phyloP scores from a whole-genome alignment of 23 tunicate species.

The Halocynthia aurantium region DNA sequence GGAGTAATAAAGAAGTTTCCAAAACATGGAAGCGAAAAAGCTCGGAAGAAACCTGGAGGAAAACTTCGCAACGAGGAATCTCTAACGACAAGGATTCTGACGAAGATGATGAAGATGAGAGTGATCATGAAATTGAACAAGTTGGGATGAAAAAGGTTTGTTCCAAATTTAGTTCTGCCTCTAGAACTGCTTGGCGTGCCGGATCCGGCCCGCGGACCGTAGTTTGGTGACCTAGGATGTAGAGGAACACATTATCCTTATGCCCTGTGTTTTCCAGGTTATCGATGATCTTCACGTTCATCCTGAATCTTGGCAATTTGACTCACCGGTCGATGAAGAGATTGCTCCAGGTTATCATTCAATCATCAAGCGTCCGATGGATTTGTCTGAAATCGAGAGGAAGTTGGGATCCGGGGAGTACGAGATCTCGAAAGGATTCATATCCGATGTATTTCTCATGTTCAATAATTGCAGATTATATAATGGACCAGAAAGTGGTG shows the following conservation, averaged over 20 bases:
- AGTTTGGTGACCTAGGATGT: too few relatives aligned
- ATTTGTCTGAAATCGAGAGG: conserved; percentile 70
- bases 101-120: conserved; percentile 10
- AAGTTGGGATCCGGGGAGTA: conserved; percentile 46
- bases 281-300: conserved; percentile 41
- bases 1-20: too few relatives aligned
- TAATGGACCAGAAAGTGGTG: conserved; percentile 92
- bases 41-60: too few relatives aligned
- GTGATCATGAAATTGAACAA: conserved; percentile 21
- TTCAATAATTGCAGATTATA: conserved; percentile 90
- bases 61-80: too few relatives aligned
- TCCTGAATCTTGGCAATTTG: conserved; percentile 94
- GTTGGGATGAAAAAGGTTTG: conserved; percentile 18
- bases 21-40: too few relatives aligned
- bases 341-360: conserved; percentile 88
- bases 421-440: conserved; percentile 47
- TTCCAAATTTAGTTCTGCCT: not conserved
- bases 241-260: too few relatives aligned
- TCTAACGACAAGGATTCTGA: conserved; percentile 5
- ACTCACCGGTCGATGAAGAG: conserved; percentile 74
- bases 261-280: conserved; percentile 7
- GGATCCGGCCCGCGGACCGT: too few relatives aligned
- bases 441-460: conserved; percentile 75
- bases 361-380: conserved; percentile 94
- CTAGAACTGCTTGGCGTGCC: too few relatives aligned